phyloP scores from a whole-genome alignment of 2,113 vertebrate species.

The Capricornis sumatraensis region DNA sequence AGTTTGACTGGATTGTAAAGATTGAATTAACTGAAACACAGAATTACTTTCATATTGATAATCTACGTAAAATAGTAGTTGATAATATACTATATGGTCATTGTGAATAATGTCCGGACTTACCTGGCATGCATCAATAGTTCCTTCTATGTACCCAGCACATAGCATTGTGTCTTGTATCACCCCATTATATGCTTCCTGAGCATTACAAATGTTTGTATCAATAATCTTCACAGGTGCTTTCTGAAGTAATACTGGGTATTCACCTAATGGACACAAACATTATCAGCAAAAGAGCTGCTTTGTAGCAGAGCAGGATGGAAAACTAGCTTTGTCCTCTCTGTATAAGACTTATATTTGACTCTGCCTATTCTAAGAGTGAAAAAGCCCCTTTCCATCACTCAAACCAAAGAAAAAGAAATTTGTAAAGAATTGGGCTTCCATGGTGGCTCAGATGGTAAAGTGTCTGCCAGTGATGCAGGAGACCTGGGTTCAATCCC shows the following conservation, averaged over 20 bases:
- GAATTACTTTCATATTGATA: background rate
- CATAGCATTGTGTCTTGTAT: slow-evolving; percentile 84
- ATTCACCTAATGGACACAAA: slow-evolving; percentile 34
- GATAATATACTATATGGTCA: background rate
- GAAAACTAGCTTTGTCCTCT: background rate
- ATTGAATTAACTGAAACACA: background rate
- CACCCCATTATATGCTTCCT: slow-evolving; percentile 64
- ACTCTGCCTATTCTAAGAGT: background rate
- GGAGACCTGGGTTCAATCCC: background rate
- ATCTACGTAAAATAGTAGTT: background rate
- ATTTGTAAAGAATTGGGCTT: background rate
- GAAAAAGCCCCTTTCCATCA: background rate
- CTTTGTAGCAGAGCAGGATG: background rate
- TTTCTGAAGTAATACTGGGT: slow-evolving; percentile 83
- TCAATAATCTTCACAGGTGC: slow-evolving; percentile 88
- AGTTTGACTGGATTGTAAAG: background rate
- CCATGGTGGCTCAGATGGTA: background rate
- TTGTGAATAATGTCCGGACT: background rate
- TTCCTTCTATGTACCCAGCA: slow-evolving; percentile 83
- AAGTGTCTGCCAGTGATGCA: background rate
- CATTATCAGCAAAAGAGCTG: background rate
- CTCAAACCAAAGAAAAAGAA: background rate
- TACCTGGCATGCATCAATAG: slow-evolving; percentile 90
- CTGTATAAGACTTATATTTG: background rate
- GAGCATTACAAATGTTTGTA: slow-evolving; percentile 80